These are phyloP conservation scores for Siderastrea siderea DNA, from an alignment of 92 coral and sea anemone species.

Conservation along the genomic window DNA sequence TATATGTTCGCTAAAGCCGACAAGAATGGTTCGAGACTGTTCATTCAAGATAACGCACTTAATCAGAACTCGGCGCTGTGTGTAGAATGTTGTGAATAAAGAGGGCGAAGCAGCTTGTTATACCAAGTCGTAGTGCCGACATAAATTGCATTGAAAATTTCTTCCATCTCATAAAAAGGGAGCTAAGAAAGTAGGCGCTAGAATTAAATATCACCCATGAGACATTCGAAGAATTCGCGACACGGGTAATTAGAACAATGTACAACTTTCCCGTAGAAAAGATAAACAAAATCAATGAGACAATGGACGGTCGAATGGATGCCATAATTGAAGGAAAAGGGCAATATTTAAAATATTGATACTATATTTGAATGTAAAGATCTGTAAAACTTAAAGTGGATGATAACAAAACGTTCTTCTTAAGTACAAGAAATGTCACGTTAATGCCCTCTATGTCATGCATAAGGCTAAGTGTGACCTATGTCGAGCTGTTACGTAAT, in stretches of 20 bases:
- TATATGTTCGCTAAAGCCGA: neutral
- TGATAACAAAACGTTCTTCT: no score
- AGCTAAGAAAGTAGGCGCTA: neutral
- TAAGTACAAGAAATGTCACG: no score
- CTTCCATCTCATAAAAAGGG: neutral
- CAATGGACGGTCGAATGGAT: constrained; percentile 28
- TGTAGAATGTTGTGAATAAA: no score
- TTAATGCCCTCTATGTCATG: no score
- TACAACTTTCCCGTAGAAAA: neutral
- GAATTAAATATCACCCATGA: constrained; percentile 16
- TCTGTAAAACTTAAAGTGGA: no score
- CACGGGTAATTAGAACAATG: neutral
- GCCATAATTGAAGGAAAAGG: constrained; percentile 20
- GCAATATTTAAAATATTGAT: constrained; percentile 12
- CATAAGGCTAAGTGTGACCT: no score
- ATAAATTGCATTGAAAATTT: neutral
- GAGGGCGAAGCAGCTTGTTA: no score
- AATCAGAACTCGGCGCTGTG: neutral
- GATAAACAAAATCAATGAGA: constrained; percentile 34
- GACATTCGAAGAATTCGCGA: constrained; percentile 7
- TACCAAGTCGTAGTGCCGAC: neutral
- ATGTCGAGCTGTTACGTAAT: no score
- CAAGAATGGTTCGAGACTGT: neutral
- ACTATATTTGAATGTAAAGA: no score
- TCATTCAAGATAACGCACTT: neutral